These are phyloP conservation scores for Misgurnus anguillicaudatus DNA, from an alignment of 2,113 vertebrate species.

Conservation along the genomic window DNA sequence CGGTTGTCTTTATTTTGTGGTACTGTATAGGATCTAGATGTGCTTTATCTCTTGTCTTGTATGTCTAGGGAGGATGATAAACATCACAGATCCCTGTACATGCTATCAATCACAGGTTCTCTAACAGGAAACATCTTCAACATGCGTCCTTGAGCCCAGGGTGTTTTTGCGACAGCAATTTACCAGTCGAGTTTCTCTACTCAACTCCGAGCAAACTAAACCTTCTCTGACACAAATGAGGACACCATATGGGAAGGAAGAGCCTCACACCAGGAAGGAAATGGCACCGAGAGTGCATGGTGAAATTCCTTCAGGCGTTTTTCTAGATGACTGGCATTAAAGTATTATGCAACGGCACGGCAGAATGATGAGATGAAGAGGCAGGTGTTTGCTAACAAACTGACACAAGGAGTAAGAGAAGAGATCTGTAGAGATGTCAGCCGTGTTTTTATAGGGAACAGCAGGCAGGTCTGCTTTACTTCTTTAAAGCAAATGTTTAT, in stretches of 20 bases:
- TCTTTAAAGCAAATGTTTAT: neutral
- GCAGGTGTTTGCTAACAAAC: slow-evolving; percentile 34
- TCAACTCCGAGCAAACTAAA: neutral
- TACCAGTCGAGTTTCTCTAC: neutral
- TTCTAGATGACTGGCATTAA: slow-evolving; percentile 50
- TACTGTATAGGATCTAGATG: slow-evolving; percentile 2
- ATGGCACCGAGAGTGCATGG: neutral
- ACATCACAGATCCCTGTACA: slow-evolving; percentile 8
- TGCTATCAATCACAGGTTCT: neutral
- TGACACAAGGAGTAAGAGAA: neutral
- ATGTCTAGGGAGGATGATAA: neutral
- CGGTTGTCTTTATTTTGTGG: neutral
- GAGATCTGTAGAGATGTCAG: neutral
- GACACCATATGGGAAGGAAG: neutral
- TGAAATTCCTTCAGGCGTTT: slow-evolving; percentile 13
- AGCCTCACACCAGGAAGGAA: neutral
- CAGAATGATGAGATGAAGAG: slow-evolving; percentile 53
- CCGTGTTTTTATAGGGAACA: neutral
- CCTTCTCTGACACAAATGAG: neutral
- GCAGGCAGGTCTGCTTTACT: neutral
- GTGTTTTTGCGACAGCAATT: neutral
- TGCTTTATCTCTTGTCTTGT: slow-evolving; percentile 1
- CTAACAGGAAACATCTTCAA: neutral
- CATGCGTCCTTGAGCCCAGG: neutral
- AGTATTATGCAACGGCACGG: slow-evolving; percentile 53